Evolutionary conservation across 2,113 vertebrate genomes (phyloP), one percentile per base, ranked within the genome.

Genomic region (Mesocricetus auratus): DNA sequence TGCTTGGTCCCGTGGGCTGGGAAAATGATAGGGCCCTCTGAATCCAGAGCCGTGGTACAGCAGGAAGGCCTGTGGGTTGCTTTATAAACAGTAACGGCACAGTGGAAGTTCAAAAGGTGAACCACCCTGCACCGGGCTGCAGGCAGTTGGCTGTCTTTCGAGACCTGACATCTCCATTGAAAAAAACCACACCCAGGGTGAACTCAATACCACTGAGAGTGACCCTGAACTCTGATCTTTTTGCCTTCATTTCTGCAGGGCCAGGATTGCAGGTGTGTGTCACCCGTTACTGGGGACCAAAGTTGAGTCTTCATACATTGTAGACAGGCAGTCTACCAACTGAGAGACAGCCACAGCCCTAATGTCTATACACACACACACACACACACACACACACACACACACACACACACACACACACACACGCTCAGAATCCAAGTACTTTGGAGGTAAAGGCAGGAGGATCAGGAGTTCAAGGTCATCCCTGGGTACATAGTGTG

Each of bases 71-170:
- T 89, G 71, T 62, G 78, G 96, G 75, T 53, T 94, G 81, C 89
- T 91, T 79, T 94, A 78, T 93, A 96, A 97, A 97, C 92, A 94
- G 93, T 78, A 60, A 93, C 74, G 68, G 56, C 42, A 60, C 82
- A 64, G 73, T 77, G 82, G 86, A 94, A 89, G 81, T 95, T 96
- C 93, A 91, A 96, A 95, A 97, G 93, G 92, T 90, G 56, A 89
- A 7, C 56, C 24, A 8, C 85, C 7, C 45, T 6, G 36, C 62
- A 82, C 0, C 17, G 42, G 39, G 87, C 75, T 79, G 15, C 64
- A 53, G 90, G 90, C 81, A 73, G 68, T 58, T 7, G n/a, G 78
- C 77, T 64, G 36, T 68, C 69, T 86, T 39, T 15, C 0, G 53
- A 94, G 69, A 74, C 90, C 60, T 88, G 50, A 95, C 19, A 77